Evolutionary conservation across 2,113 vertebrate genomes (phyloP).

Genomic region (Gymnobelideus leadbeateri): DNA sequence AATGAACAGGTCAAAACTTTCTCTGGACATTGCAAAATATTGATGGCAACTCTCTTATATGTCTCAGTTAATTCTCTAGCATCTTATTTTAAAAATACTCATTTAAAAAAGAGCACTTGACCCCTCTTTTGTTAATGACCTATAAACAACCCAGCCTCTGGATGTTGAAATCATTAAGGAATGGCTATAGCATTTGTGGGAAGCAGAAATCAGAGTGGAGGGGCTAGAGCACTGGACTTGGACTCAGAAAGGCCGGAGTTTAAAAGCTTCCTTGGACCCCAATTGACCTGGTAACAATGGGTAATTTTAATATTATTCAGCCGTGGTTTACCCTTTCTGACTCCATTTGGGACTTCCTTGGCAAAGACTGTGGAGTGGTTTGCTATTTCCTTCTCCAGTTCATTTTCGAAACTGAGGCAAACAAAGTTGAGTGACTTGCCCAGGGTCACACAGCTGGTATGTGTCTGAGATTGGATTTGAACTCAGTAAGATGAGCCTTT

Average conservation of each 20-base stretch:
- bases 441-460: not conserved
- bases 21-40: conserved; percentile 57
- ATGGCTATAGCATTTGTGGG: not conserved
- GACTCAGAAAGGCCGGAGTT: not conserved
- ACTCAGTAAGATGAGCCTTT: not conserved
- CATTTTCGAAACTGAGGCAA: not conserved
- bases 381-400: not conserved
- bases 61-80: not conserved
- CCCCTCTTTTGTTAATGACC: conserved; percentile 15
- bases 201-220: not conserved
- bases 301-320: not conserved
- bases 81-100: not conserved
- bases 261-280: not conserved
- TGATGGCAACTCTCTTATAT: conserved; percentile 49
- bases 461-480: not conserved
- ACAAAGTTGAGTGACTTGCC: not conserved
- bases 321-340: not conserved
- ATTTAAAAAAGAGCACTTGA: conserved; percentile 52
- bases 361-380: not conserved
- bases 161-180: conserved; percentile 3
- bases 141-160: conserved; percentile 18
- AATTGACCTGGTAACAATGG: not conserved
- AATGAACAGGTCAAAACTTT: conserved; percentile 65
- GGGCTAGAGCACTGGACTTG: not conserved
- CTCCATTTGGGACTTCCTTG: not conserved